Percentiles rank a stretch among this genome's conserved stretches.
phyloP scores from a whole-genome alignment of 2,797 vertebrate species.

The Cebuella pygmaea region DNA sequence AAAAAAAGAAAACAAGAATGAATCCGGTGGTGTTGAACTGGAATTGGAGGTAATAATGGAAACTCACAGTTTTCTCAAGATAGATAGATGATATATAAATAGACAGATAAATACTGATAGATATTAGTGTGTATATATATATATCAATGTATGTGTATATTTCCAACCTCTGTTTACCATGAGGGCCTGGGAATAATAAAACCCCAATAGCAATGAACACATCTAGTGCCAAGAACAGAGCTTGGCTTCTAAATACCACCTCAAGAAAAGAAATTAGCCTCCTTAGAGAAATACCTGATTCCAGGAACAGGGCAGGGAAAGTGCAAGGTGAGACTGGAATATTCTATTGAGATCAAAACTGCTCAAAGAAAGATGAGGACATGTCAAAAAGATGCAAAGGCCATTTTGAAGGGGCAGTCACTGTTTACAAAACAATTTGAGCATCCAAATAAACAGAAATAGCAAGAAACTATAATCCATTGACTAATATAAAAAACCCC shows the following conservation, averaged over 20 bases:
- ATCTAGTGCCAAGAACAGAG: neutral
- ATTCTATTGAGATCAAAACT: neutral
- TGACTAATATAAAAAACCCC: neutral
- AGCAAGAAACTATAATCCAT: neutral
- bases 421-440: neutral
- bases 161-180: neutral
- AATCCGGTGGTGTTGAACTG: neutral
- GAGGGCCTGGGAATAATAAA: neutral
- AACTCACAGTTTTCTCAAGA: neutral
- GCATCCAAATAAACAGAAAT: neutral
- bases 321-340: neutral
- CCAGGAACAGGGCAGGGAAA: neutral
- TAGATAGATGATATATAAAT: neutral
- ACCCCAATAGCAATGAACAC: neutral
- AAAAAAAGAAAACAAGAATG: neutral
- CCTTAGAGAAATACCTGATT: neutral
- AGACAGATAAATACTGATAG: neutral
- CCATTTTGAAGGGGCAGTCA: neutral
- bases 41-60: neutral
- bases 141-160: neutral
- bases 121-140: neutral
- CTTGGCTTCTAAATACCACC: conserved; percentile 9
- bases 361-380: neutral
- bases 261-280: neutral
- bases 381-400: neutral